Evolutionary conservation across 1,140 invertebrate species (phyloP), one percentile per base, ranked within the genome.

Genomic region (Drosophila pseudoananassae): DNA sequence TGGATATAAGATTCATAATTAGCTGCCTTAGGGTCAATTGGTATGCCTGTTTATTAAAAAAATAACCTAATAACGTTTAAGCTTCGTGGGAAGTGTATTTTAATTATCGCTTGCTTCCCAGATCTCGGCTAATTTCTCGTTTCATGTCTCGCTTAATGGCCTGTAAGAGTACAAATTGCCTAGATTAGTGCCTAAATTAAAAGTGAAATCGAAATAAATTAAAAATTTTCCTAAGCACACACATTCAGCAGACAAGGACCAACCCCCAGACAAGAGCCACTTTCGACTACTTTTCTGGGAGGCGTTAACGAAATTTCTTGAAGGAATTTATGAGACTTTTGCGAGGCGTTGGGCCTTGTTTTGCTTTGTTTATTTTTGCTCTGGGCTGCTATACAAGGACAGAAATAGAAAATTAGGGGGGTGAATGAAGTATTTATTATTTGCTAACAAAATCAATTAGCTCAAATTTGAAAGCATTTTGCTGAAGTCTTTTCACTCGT

Each of bases 121-220:
- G 50, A 68, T 69, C 43, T 31, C 43, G 7, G 50, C 65, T 69
- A 69, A 69, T 69, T 69, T 69, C 64, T 55, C 65, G 50, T 69
- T 69, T 69, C 56, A 63, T 58, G 71, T 70, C 56, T 63, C 84
- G 76, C 68, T 64, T 88, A 88, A 88, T 88, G 83, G 83, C 66
- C 83, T 83, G 79, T 88, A 82, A 79, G 83, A 77, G 83, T 76
- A 88, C 83, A 88, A 88, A 88, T 88, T 88, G 83, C 84, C 84
- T 88, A 88, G 84, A 87, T 88, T 88, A 89, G 83, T 88, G 83
- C 83, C 72, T 69, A 83, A 88, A 88, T 88, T 88, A 88, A 88
- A 88, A 88, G 76, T 88, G 60, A 88, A 88, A 88, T 88, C 82
- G 72, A 88, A 88, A 88, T 88, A 88, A 88, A 88, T 88, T 88